phyloP scores from a whole-genome alignment of 2,888 invertebrate genomes.

The Hypomecis atomaria region DNA sequence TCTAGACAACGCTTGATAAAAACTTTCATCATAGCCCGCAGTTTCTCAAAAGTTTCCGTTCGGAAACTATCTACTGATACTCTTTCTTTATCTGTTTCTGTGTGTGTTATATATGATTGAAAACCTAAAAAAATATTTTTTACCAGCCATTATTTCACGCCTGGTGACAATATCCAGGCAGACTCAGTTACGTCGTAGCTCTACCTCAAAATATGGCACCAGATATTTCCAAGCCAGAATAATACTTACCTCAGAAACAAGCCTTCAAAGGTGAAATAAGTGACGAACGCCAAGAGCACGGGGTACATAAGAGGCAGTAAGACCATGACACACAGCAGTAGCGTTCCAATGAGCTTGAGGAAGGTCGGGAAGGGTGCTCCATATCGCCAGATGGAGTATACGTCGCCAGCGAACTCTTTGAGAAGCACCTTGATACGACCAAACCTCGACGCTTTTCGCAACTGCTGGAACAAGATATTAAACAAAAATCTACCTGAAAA shows the following conservation, averaged over 20 bases:
- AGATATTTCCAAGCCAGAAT: neutral
- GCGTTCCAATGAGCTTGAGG: constrained; percentile 74
- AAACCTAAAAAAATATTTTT: too few species aligned
- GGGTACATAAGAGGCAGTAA: constrained; percentile 75
- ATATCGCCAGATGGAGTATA: constrained; percentile 73
- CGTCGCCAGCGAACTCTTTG: constrained; percentile 69
- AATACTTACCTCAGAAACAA: constrained; percentile 67
- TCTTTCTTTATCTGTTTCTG: too few species aligned
- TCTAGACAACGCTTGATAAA: too few species aligned
- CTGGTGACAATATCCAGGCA: too few species aligned
- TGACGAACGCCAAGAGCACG: constrained; percentile 62
- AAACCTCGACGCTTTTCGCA: constrained; percentile 67
- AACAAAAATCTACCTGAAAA: too few species aligned
- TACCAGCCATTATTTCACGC: too few species aligned
- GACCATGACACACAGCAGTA: constrained; percentile 69
- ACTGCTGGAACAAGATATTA: constrained; percentile 53
- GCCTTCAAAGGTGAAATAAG: constrained; percentile 72
- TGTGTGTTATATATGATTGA: too few species aligned
- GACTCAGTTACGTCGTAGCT: too few species aligned
- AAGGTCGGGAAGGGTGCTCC: constrained; percentile 81
- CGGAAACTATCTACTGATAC: too few species aligned
- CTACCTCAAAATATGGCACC: too few species aligned
- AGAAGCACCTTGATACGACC: constrained; percentile 64
- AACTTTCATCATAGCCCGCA: too few species aligned
- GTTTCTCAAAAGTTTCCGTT: too few species aligned